Conservation (phyloP, 2,888 invertebrate species). For the Caenorhabditis angaria region DNA sequence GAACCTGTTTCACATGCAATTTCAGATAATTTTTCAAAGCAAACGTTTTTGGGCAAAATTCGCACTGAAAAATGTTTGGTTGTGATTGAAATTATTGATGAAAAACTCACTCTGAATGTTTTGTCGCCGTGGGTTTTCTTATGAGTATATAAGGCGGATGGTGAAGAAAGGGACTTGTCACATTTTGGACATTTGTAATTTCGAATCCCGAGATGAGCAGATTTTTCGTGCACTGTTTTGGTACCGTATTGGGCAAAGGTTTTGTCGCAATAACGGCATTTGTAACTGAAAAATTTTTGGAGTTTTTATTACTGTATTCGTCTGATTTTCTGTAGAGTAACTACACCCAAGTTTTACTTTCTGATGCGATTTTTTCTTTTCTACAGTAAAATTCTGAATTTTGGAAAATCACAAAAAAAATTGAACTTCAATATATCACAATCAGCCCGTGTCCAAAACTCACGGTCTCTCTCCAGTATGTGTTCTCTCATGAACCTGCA, state of each 20-base stretch:
- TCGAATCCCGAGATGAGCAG: conserved; percentile 69
- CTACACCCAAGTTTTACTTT: too few relatives aligned
- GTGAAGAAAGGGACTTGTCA: conserved; percentile 69
- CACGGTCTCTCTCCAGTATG: conserved; percentile 72
- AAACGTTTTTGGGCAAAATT: conserved; percentile 70
- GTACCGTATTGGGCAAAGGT: conserved; percentile 72
- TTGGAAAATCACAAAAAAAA: too few relatives aligned
- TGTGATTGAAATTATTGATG: neutral
- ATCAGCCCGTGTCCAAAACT: too few relatives aligned
- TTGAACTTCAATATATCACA: too few relatives aligned
- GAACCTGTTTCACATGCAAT: conserved; percentile 71
- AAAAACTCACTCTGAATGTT: conserved; percentile 48
- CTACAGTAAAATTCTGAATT: too few relatives aligned
- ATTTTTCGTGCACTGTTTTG: conserved; percentile 72
- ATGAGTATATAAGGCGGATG: conserved; percentile 72
- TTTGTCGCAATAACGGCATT: conserved; percentile 71
- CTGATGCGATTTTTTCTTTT: too few relatives aligned
- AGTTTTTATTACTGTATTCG: neutral
- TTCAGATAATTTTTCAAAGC: conserved; percentile 72
- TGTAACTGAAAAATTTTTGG: conserved; percentile 59
- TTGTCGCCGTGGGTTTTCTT: conserved; percentile 72
- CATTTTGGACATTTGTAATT: conserved; percentile 72
- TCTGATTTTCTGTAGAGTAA: too few relatives aligned
- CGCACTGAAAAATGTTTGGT: conserved; percentile 63
- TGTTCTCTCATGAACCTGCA: conserved; percentile 72